These are phyloP conservation scores for Leontopithecus rosalia DNA, from an alignment of 2,797 vertebrate genomes.

Conservation along the genomic window DNA sequence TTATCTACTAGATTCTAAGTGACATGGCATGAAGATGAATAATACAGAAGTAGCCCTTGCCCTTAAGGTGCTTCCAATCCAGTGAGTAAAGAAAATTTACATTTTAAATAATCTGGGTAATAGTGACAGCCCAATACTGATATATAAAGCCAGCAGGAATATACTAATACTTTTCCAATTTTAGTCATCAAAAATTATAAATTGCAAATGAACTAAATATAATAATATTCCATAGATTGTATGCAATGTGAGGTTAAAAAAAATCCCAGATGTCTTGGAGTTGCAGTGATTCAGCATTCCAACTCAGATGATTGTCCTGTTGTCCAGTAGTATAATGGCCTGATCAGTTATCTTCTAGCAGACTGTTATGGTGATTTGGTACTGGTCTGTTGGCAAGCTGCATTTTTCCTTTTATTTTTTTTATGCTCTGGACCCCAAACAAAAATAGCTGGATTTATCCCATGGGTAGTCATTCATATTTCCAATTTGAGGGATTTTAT, in stretches of 20 bases:
- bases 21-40: conserved; percentile 29
- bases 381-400: not conserved
- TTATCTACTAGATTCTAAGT: not conserved
- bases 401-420: not conserved
- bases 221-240: conserved; percentile 38
- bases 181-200: conserved; percentile 25
- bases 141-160: conserved; percentile 52
- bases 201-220: conserved; percentile 30
- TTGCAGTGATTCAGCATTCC: conserved; percentile 29
- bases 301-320: conserved; percentile 5
- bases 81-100: conserved; percentile 39
- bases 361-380: conserved; percentile 37
- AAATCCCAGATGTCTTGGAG: conserved; percentile 8
- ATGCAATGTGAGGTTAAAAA: conserved; percentile 10
- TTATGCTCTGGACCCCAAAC: conserved; percentile 32
- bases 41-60: not conserved
- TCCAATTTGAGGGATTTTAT: conserved; percentile 51
- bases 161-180: conserved; percentile 50
- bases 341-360: not conserved
- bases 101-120: conserved; percentile 14
- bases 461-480: conserved; percentile 37
- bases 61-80: conserved; percentile 6
- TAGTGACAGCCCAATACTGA: conserved; percentile 28
- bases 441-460: conserved; percentile 52
- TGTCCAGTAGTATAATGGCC: not conserved